Conservation (phyloP, 2,888 invertebrate species). For the Acrocera orbiculus region DNA sequence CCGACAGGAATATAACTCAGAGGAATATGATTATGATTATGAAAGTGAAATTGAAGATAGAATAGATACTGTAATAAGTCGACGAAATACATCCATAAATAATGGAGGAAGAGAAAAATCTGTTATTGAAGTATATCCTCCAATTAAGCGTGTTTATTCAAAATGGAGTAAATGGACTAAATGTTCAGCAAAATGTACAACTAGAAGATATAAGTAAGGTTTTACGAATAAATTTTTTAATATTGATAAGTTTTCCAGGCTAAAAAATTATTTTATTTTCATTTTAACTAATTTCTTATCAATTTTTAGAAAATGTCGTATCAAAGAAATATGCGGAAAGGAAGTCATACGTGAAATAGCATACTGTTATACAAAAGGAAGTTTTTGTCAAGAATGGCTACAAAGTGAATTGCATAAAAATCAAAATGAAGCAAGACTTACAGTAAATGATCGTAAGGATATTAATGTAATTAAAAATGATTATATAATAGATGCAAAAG, state of each 20-base stretch:
- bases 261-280: too few species aligned
- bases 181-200: slow-evolving; percentile 64
- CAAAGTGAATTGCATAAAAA: slow-evolving; percentile 26
- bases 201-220: slow-evolving; percentile 51
- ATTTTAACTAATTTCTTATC: neutral
- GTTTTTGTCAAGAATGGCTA: slow-evolving; percentile 61
- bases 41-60: slow-evolving; percentile 3
- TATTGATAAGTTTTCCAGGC: too few species aligned
- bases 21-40: slow-evolving; percentile 10
- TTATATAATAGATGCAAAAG: slow-evolving; percentile 26
- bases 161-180: slow-evolving; percentile 72
- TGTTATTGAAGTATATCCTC: slow-evolving; percentile 21
- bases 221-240: too few species aligned
- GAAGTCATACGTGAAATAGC: slow-evolving; percentile 67
- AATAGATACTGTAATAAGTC: neutral
- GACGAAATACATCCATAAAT: neutral
- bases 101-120: slow-evolving; percentile 19
- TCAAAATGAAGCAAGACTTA: slow-evolving; percentile 20
- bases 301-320: slow-evolving; percentile 47
- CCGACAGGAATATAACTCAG: too few species aligned
- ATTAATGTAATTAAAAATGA: slow-evolving; percentile 23
- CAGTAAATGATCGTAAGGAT: slow-evolving; percentile 19
- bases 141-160: slow-evolving; percentile 38
- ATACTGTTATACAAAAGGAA: slow-evolving; percentile 67
- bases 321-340: slow-evolving; percentile 54